Evolutionary conservation across 30 jellyfish, hydroid and myxozoan genomes (phyloP).

Genomic region (Pseudorhiza aurosa): DNA sequence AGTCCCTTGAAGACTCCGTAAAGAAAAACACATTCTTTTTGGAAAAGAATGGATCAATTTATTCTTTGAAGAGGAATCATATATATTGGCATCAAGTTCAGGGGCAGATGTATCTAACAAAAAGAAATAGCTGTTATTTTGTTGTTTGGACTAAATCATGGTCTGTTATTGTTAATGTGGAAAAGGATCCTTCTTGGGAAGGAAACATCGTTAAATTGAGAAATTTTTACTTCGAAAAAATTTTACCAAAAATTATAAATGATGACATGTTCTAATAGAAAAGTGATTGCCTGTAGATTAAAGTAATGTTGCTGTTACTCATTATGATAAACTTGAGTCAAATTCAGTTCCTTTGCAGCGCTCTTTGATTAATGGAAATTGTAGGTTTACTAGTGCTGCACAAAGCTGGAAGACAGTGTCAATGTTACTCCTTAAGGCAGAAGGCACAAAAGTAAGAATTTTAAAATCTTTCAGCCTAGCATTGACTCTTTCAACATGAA

Average conservation of each 20-base stretch:
- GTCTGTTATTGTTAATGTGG: neutral
- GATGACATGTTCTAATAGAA: constrained; percentile 1
- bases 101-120: constrained; percentile 17
- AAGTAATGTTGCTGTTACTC: neutral
- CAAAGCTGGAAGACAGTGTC: constrained; percentile 19
- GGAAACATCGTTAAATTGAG: neutral
- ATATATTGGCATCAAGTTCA: constrained; percentile 23
- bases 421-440: constrained; percentile 2
- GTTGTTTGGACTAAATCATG: constrained; percentile 9
- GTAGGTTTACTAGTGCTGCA: constrained; percentile 36
- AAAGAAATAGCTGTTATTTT: constrained; percentile 16
- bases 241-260: neutral
- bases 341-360: constrained; percentile 7
- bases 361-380: constrained; percentile 7
- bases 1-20: constrained; percentile 10
- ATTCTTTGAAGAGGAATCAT: constrained; percentile 4
- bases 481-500: constrained; percentile 39
- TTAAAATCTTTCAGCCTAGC: constrained; percentile 15
- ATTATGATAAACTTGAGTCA: neutral
- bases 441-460: constrained; percentile 7
- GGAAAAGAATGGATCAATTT: neutral
- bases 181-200: constrained; percentile 10
- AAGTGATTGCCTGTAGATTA: neutral
- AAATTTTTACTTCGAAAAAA: neutral
- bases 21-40: constrained; percentile 9